phyloP scores from a whole-genome alignment of 2,797 vertebrate species.

The Merluccius polli region DNA sequence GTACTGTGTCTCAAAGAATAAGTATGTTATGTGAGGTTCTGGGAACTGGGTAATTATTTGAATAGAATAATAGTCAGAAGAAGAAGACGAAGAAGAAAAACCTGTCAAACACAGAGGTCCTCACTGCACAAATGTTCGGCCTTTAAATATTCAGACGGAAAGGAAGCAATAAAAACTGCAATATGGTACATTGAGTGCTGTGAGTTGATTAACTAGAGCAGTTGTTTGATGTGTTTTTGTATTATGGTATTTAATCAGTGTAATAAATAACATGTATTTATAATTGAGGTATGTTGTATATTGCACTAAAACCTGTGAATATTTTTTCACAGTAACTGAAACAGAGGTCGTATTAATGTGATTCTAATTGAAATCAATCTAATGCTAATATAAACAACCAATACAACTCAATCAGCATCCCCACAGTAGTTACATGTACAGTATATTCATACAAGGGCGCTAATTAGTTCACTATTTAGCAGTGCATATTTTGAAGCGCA shows the following conservation, averaged over 20 bases:
- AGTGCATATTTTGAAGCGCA: neutral
- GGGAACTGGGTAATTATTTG: neutral
- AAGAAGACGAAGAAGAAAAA: no score
- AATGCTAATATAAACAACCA: slow-evolving; percentile 15
- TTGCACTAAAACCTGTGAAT: no score
- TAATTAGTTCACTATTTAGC: neutral
- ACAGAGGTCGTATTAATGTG: slow-evolving; percentile 17
- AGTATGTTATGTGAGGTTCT: neutral
- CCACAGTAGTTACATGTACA: neutral
- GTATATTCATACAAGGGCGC: no score
- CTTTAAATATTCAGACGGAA: slow-evolving; percentile 40
- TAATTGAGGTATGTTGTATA: no score
- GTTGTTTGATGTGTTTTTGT: no score
- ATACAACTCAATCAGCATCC: slow-evolving; percentile 1
- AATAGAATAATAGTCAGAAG: neutral
- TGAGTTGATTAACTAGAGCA: neutral
- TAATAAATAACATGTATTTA: no score
- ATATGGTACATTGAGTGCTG: slow-evolving; percentile 52
- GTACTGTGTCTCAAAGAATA: neutral
- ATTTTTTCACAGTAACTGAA: slow-evolving; percentile 10
- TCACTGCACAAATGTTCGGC: slow-evolving; percentile 7
- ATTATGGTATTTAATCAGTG: no score
- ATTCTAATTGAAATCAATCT: slow-evolving; percentile 1
- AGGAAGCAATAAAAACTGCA: slow-evolving; percentile 7
- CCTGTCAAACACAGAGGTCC: no score